Conservation (phyloP, 2,113 vertebrate genomes). For the Callithrix jacchus region DNA sequence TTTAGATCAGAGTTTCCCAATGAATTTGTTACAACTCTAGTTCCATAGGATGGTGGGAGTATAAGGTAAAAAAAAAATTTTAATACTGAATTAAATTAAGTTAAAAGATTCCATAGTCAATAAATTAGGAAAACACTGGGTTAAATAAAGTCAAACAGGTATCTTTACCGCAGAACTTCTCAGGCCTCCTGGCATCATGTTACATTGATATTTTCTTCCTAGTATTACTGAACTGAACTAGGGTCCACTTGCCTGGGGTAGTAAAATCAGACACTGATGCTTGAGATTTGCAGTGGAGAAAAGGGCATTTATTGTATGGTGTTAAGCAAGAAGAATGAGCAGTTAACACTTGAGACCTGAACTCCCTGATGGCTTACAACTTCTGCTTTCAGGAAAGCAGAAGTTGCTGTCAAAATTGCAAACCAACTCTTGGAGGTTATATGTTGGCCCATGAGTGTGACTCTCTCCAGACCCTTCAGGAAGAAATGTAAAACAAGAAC, state of each 20-base stretch:
- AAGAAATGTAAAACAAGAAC: neutral
- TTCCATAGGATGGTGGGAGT: neutral
- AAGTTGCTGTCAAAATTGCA: neutral
- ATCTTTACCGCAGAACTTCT: neutral
- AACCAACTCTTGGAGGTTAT: neutral
- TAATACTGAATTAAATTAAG: neutral
- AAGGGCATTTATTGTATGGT: neutral
- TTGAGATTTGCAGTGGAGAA: neutral
- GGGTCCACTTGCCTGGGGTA: neutral
- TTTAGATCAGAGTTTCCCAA: neutral
- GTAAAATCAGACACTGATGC: neutral
- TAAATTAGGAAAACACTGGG: neutral
- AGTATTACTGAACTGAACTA: neutral
- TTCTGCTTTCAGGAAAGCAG: neutral
- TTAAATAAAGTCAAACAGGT: neutral
- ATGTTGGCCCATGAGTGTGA: neutral
- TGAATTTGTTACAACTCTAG: neutral
- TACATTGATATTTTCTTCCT: neutral
- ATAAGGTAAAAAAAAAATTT: neutral
- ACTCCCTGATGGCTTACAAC: neutral
- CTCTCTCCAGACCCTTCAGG: neutral
- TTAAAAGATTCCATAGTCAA: neutral
- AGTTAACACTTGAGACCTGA: neutral
- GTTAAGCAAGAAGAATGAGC: neutral
- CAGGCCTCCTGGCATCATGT: rapidly evolving